Conservation (phyloP, 2,113 vertebrate genomes). For the Daubentonia madagascariensis region DNA sequence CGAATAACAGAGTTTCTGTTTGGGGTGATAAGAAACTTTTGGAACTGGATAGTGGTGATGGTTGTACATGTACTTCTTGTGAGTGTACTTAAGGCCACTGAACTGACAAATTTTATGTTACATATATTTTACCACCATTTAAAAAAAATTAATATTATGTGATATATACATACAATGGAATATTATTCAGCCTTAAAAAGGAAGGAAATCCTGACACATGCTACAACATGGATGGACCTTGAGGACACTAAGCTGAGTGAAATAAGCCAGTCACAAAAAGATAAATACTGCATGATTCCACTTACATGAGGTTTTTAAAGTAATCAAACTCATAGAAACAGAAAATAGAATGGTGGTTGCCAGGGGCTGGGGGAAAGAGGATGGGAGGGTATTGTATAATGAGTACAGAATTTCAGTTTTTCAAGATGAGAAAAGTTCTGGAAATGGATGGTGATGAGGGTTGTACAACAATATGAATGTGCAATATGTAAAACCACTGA, state of each 20-base stretch:
- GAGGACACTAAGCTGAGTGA: not conserved
- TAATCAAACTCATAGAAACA: not conserved
- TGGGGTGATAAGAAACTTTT: not conserved
- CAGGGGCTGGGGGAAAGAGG: no score
- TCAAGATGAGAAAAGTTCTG: not conserved
- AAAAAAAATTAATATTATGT: not conserved
- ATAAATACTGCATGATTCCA: not conserved
- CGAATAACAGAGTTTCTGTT: not conserved
- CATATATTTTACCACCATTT: not conserved
- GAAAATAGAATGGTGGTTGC: not conserved
- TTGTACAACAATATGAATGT: no score
- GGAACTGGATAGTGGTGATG: not conserved
- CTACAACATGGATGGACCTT: not conserved
- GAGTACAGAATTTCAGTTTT: not conserved
- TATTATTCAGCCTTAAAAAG: not conserved
- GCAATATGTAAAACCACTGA: no score
- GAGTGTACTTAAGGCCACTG: not conserved
- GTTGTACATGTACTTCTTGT: not conserved
- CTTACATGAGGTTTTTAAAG: not conserved
- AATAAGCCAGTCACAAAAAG: not conserved
- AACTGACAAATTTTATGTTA: not conserved
- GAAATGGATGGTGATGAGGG: accelerated
- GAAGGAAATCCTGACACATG: not conserved
- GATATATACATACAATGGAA: not conserved
- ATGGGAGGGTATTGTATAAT: not conserved